Conservation (phyloP, 92 coral and sea anemone genomes). For the Heteractis magnifica region DNA sequence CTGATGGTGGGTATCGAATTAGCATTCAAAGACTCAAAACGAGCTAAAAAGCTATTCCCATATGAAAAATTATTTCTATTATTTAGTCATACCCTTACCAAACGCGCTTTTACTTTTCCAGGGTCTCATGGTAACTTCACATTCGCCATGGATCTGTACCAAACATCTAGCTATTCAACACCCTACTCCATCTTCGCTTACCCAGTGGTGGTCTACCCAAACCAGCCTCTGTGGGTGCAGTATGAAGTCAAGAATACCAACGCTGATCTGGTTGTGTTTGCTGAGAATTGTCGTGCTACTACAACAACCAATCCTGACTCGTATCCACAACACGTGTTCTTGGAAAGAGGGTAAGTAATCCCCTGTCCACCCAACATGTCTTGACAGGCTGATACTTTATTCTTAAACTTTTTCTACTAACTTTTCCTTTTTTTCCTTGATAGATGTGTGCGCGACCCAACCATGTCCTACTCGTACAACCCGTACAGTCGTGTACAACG, state of each 20-base stretch:
- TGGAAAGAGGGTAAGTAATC: slow-evolving; percentile 15
- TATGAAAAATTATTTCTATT: too few species aligned
- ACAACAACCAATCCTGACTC: slow-evolving; percentile 7
- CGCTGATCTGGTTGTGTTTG: slow-evolving; percentile 28
- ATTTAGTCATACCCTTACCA: too few species aligned
- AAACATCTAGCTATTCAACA: background rate
- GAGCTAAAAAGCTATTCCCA: background rate
- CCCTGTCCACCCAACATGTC: background rate
- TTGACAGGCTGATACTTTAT: background rate
- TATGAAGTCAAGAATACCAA: background rate
- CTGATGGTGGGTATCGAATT: slow-evolving; percentile 9
- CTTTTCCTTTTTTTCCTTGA: background rate
- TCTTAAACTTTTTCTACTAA: background rate
- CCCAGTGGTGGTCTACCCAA: slow-evolving; percentile 10
- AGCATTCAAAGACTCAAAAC: background rate
- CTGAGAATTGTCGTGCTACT: slow-evolving; percentile 30
- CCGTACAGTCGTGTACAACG: slow-evolving; percentile 6
- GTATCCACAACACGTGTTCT: slow-evolving; percentile 7
- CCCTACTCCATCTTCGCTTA: background rate
- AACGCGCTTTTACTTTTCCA: background rate
- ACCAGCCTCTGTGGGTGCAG: slow-evolving; percentile 15
- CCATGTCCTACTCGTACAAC: slow-evolving; percentile 6
- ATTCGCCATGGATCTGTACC: slow-evolving; percentile 11
- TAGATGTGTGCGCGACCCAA: slow-evolving; percentile 10
- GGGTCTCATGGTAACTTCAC: slow-evolving; percentile 23